Percentiles rank a stretch among this genome's conserved stretches.
Evolutionary conservation across 1,140 invertebrate genomes (phyloP).

Genomic region (Andricus grossulariae): DNA sequence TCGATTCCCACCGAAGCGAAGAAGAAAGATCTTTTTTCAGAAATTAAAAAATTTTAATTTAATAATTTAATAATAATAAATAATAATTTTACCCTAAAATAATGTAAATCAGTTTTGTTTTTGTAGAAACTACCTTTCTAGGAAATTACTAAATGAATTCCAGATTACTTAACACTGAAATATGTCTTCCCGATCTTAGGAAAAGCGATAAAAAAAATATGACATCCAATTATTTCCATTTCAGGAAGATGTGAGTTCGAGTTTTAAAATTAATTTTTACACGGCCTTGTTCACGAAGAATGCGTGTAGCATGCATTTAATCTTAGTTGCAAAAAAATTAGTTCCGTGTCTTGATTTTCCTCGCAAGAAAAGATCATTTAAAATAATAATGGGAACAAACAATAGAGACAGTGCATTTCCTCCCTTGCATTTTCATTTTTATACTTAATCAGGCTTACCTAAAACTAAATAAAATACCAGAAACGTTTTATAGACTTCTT

Average conservation of each 20-base stretch:
- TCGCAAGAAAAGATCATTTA: conserved; percentile 25
- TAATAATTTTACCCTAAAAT: no score
- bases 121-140: no score
- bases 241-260: conserved; percentile 39
- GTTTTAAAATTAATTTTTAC: conserved; percentile 41
- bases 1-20: no score
- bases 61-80: no score
- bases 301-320: conserved; percentile 33
- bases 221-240: conserved; percentile 35
- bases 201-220: background rate
- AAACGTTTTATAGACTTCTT: no score
- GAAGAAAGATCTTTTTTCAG: no score
- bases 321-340: conserved; percentile 44
- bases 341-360: background rate
- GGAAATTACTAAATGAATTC: no score
- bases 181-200: background rate
- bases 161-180: background rate
- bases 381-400: conserved; percentile 3
- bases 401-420: background rate
- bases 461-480: background rate
- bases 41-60: no score
- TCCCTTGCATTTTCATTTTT: conserved; percentile 3
- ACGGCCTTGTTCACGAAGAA: conserved; percentile 36
- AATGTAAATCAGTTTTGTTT: no score
- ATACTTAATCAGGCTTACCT: background rate